Evolutionary conservation across 2,113 vertebrate species (phyloP), one percentile per base, ranked within the genome.

Genomic region (Melanostigma gelatinosum): DNA sequence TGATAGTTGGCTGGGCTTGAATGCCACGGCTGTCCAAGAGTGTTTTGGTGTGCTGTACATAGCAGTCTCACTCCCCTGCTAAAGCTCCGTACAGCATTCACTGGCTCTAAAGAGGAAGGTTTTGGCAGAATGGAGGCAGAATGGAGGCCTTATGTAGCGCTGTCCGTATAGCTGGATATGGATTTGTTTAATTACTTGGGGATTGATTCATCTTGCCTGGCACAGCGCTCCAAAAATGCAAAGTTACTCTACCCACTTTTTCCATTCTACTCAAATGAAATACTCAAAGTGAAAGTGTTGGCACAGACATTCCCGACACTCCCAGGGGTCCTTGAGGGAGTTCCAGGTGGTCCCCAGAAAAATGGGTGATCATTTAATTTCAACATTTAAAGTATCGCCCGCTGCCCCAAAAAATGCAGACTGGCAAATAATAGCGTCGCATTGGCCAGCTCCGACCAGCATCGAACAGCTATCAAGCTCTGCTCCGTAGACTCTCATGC

Each of bases 1-100:
- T 87, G 80, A 82, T 80, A 72, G 67, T 88, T 89, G 77, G 85
- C 85, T 34, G 72, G 40, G 69, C 64, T 58, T 34, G 67, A 79
- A 29, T 79, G 12, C 64, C 73, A 72, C 24, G 50, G 70, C 78
- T 85, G 71, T 77, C 65, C 74, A 63, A 75, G 69, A 88, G 79
- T 72, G 83, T 85, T 91, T 85, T 89, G 88, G 73, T 88, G 89
- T 80, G 75, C 72, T 77, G 70, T 55, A 89, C 82, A 84, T 69
- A 80, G 77, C 61, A n/a, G 83, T 22, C 52, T 62, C 75, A 44
- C 78, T 87, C 65, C 63, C 63, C 57, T 46, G 48, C 81, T 83
- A 27, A 78, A 74, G 79, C 82, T 76, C 8, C 5, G 32, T 83
- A 76, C 6, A 72, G 68, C 75, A 83, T 73, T 87, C 84, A 82